These are phyloP conservation scores for Brachionus rubens DNA, from an alignment of 1,140 invertebrate species.

Conservation along the genomic window DNA sequence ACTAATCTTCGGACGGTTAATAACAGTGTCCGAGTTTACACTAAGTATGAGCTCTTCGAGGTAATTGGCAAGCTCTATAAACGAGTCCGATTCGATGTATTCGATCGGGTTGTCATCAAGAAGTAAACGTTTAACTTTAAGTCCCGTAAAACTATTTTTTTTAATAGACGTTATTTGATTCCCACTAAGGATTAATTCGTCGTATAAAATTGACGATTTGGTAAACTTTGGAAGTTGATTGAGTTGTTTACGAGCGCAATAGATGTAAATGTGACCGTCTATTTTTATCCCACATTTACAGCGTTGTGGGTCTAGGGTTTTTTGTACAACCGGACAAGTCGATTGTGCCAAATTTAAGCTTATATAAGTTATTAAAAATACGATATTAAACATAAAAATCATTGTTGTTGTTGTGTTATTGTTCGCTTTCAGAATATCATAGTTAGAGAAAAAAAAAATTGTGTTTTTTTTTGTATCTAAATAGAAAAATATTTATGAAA, in stretches of 20 bases:
- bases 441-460: no score
- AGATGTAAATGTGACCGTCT: conserved; percentile 44
- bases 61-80: conserved; percentile 42
- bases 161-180: conserved; percentile 17
- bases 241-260: conserved; percentile 41
- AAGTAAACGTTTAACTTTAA: conserved; percentile 26
- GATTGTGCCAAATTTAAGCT: not conserved
- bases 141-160: conserved; percentile 21
- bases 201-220: conserved; percentile 18
- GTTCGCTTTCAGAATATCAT: no score
- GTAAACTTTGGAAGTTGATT: conserved; percentile 8
- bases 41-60: conserved; percentile 39
- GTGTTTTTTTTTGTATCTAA: no score
- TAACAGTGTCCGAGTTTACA: conserved; percentile 17
- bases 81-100: conserved; percentile 17
- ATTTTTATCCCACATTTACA: conserved; percentile 43
- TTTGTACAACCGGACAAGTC: conserved; percentile 4
- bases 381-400: not conserved
- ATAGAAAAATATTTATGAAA: no score
- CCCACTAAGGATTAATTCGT: conserved; percentile 42
- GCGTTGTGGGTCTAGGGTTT: not conserved
- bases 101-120: conserved; percentile 40
- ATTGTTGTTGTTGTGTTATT: not conserved
- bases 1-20: not conserved
- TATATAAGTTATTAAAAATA: not conserved